Percentiles rank a stretch among this genome's conserved stretches.
phyloP scores from a whole-genome alignment of 2,888 invertebrate species.

The Nomada hirtipes region DNA sequence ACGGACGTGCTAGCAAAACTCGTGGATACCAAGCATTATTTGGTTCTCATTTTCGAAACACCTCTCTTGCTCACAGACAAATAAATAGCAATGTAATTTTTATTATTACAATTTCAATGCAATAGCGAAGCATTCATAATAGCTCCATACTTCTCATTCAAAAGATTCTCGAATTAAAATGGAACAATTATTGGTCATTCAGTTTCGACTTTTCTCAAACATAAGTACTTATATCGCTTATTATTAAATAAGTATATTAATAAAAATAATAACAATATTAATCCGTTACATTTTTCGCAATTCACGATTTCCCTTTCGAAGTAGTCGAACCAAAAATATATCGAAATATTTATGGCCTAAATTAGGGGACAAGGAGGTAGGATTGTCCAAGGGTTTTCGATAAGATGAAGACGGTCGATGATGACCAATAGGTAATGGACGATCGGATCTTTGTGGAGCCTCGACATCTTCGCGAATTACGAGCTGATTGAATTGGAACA shows the following conservation, averaged over 20 bases:
- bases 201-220: too few relatives aligned
- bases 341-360: background rate
- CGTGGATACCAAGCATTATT: background rate
- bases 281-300: too few relatives aligned
- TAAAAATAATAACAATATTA: too few relatives aligned
- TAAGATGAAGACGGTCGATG: slow-evolving; percentile 18
- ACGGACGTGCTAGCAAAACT: background rate
- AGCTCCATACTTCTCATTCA: too few relatives aligned
- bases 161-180: too few relatives aligned
- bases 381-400: background rate
- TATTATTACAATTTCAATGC: background rate
- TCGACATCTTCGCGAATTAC: slow-evolving; percentile 54
- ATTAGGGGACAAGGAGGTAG: background rate
- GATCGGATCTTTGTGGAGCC: slow-evolving; percentile 10
- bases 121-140: too few relatives aligned
- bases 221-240: too few relatives aligned
- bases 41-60: background rate
- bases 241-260: too few relatives aligned
- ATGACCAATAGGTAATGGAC: slow-evolving; percentile 20
- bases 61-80: background rate
- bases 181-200: too few relatives aligned
- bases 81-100: background rate
- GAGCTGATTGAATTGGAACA: slow-evolving; percentile 58
- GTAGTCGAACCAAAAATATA: background rate
- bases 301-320: background rate